Evolutionary conservation across 1,140 invertebrate species (phyloP).

Genomic region (Apis laboriosa): DNA sequence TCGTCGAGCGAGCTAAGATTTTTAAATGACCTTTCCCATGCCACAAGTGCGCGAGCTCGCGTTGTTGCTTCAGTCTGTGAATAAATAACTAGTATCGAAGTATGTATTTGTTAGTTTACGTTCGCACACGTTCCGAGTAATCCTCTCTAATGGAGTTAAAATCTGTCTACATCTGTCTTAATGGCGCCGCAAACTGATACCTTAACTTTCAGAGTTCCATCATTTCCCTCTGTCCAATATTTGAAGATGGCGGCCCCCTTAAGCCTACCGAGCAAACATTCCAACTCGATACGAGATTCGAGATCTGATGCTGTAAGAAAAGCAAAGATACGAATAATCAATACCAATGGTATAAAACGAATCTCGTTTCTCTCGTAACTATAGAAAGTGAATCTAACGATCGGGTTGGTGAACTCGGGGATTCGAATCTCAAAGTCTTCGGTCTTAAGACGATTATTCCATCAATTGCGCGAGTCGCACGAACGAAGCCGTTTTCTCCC

Average conservation of each 20-base stretch:
- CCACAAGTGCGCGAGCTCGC: constrained; percentile 46
- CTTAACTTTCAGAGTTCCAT: neutral
- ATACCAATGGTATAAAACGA: neutral
- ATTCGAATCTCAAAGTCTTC: constrained; percentile 16
- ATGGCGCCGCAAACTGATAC: neutral
- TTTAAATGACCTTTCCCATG: constrained; percentile 75
- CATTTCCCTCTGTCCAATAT: neutral
- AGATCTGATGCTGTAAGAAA: neutral
- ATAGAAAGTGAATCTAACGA: constrained; percentile 15
- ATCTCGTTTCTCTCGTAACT: neutral
- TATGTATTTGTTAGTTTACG: neutral
- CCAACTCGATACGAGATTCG: neutral
- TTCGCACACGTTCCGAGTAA: constrained; percentile 1
- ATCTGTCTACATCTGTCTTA: neutral
- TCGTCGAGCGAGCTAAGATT: constrained; percentile 53
- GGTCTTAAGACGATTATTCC: neutral
- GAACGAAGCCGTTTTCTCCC: constrained; percentile 7
- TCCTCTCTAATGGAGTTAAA: neutral
- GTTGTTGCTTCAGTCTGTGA: constrained; percentile 58
- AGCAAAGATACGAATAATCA: neutral
- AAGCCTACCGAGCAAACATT: neutral
- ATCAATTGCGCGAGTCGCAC: neutral
- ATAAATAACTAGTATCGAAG: constrained; percentile 49
- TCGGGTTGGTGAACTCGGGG: neutral
- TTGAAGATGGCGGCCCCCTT: no score